Evolutionary conservation across 2,797 vertebrate genomes (phyloP).

Genomic region (Momotus momota): DNA sequence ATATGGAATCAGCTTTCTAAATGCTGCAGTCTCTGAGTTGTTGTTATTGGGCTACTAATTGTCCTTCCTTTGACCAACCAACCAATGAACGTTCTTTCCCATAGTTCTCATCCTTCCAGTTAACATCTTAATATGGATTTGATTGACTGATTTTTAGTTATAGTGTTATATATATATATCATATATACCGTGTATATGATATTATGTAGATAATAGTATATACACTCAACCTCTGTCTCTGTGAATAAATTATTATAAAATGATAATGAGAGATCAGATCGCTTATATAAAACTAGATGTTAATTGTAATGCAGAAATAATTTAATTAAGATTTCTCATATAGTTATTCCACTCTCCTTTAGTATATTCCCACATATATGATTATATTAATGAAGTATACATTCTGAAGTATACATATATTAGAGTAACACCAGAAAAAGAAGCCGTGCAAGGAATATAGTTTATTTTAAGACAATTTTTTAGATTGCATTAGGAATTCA

Average conservation of each 20-base stretch:
- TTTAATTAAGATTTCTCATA: neutral
- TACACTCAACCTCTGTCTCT: neutral
- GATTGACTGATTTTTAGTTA: neutral
- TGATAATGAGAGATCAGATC: neutral
- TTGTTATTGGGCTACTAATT: neutral
- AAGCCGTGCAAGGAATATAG: neutral
- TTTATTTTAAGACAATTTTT: neutral
- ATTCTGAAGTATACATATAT: neutral
- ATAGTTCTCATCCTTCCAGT: neutral
- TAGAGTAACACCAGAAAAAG: neutral
- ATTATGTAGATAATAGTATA: neutral
- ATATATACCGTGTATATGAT: neutral
- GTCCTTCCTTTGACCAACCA: neutral
- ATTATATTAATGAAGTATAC: neutral
- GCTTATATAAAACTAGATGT: neutral
- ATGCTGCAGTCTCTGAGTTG: fast-evolving
- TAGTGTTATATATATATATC: neutral
- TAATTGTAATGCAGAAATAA: neutral
- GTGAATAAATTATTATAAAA: neutral
- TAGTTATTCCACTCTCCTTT: neutral
- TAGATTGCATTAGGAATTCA: neutral
- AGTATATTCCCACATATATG: neutral
- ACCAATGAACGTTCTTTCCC: neutral
- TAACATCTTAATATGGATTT: neutral
- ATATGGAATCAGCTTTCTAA: neutral